phyloP scores from a whole-genome alignment of 1,140 invertebrate species.

The Tetragnatha versicolor region DNA sequence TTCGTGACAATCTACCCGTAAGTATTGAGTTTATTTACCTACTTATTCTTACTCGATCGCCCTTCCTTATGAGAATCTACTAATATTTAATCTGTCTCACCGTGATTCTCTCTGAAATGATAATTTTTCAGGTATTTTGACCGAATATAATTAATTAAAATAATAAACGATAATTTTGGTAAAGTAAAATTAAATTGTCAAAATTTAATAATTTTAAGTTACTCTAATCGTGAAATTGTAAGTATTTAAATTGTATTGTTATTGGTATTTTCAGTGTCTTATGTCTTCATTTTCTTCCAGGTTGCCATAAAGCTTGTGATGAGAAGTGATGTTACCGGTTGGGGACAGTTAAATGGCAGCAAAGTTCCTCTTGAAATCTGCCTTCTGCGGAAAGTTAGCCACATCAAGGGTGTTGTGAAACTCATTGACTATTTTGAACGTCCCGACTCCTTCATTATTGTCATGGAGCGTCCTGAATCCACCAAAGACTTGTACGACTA shows the following conservation, averaged over 20 bases:
- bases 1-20: slow-evolving; percentile 68
- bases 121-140: too few species aligned
- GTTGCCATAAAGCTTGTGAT: slow-evolving; percentile 73
- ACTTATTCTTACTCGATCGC: background rate
- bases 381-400: slow-evolving; percentile 69
- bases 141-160: too few species aligned
- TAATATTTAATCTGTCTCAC: background rate
- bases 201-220: background rate
- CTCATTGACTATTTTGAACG: slow-evolving; percentile 72
- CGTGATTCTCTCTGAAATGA: background rate
- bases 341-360: slow-evolving; percentile 67
- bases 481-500: slow-evolving; percentile 75
- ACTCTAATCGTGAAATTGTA: too few species aligned
- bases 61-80: background rate
- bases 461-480: slow-evolving; percentile 74
- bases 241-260: too few species aligned
- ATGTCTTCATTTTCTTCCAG: slow-evolving; percentile 63
- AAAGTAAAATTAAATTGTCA: too few species aligned
- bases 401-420: slow-evolving; percentile 70
- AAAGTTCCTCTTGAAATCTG: slow-evolving; percentile 72
- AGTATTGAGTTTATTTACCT: slow-evolving; percentile 58
- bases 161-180: too few species aligned
- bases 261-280: too few species aligned
- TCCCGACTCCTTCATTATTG: slow-evolving; percentile 68
- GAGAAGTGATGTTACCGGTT: slow-evolving; percentile 71